phyloP scores from a whole-genome alignment of 2,888 invertebrate species.

The Hemaris fuciformis region DNA sequence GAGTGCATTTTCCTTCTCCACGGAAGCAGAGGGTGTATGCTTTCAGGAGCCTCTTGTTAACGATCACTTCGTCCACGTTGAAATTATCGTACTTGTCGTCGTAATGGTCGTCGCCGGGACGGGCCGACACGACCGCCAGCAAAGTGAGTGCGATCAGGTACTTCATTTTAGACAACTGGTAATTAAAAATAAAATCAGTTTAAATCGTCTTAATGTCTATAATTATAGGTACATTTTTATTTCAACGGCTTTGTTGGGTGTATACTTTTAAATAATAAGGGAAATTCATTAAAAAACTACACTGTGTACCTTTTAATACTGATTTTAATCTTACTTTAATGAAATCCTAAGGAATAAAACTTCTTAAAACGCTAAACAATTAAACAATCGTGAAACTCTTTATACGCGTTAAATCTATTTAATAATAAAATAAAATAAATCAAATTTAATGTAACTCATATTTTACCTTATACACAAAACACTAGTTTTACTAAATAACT shows the following conservation, averaged over 20 bases:
- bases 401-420: not conserved
- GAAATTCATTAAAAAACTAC: too few species aligned
- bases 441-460: not conserved
- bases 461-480: not conserved
- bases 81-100: slow-evolving; percentile 46
- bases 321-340: too few species aligned
- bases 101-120: slow-evolving; percentile 34
- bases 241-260: too few species aligned
- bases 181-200: not conserved
- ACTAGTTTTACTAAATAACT: not conserved
- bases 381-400: too few species aligned
- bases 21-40: slow-evolving; percentile 40
- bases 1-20: slow-evolving; percentile 46
- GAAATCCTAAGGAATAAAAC: too few species aligned
- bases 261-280: too few species aligned
- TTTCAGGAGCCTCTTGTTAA: slow-evolving; percentile 37
- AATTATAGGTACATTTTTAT: not conserved
- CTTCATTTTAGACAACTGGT: slow-evolving; percentile 39
- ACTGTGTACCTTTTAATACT: too few species aligned
- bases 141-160: slow-evolving; percentile 33
- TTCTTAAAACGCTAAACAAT: too few species aligned
- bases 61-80: slow-evolving; percentile 35
- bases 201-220: too few species aligned
- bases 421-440: not conserved
- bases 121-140: slow-evolving; percentile 33